These are phyloP conservation scores for Phrynosoma blainvillii DNA, from an alignment of 2,113 vertebrate genomes.

Conservation along the genomic window DNA sequence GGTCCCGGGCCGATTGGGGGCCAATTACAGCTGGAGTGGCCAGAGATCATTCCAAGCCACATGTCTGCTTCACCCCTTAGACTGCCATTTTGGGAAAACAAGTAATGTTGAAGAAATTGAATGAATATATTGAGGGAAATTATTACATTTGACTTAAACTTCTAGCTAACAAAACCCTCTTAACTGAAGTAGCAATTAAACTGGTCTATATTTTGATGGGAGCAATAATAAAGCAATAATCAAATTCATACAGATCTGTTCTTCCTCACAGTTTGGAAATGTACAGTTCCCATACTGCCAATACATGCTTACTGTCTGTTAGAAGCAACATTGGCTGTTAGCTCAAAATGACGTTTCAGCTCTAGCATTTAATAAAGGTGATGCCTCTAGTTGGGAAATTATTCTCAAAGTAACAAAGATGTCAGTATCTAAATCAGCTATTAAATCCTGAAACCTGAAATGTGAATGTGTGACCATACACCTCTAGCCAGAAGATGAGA, in stretches of 20 bases:
- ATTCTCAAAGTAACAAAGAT: not conserved
- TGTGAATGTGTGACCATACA: too few relatives aligned
- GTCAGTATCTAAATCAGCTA: not conserved
- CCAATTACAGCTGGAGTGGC: too few relatives aligned
- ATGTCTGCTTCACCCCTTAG: too few relatives aligned
- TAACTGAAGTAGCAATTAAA: not conserved
- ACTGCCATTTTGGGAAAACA: too few relatives aligned
- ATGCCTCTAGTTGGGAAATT: not conserved
- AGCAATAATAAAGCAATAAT: not conserved
- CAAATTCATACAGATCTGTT: not conserved
- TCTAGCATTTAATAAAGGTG: not conserved
- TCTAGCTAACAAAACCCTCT: not conserved
- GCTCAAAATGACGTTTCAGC: not conserved
- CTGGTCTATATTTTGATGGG: not conserved
- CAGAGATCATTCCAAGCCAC: too few relatives aligned
- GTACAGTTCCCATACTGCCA: not conserved
- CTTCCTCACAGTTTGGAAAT: not conserved
- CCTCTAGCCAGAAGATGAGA: too few relatives aligned
- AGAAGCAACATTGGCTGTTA: not conserved
- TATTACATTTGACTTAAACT: not conserved
- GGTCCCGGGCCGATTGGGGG: too few relatives aligned
- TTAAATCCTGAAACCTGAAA: too few relatives aligned
- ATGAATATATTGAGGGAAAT: not conserved
- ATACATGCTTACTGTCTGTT: not conserved
- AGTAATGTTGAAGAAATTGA: too few relatives aligned